These are phyloP conservation scores for Eolophus roseicapilla DNA, from an alignment of 2,113 vertebrate genomes.

Conservation along the genomic window DNA sequence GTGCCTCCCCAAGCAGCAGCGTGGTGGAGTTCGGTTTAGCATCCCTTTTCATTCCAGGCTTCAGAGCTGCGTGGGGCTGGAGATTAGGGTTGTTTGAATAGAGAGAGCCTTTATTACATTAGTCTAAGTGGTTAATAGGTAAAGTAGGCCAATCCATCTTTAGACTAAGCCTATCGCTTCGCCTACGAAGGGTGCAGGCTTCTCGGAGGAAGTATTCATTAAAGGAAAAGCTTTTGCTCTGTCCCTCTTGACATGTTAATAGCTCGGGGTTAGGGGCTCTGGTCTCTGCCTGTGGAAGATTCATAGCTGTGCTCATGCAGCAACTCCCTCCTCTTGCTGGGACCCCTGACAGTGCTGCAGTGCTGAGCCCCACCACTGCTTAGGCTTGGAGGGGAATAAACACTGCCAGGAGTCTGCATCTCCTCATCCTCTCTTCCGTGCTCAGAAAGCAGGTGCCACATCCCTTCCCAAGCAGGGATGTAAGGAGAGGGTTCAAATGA, in stretches of 20 bases:
- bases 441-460: not conserved
- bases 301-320: not conserved
- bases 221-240: conserved; percentile 47
- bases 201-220: conserved; percentile 27
- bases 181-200: conserved; percentile 28
- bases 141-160: conserved; percentile 77
- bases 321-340: not conserved
- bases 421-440: not conserved
- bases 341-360: not conserved
- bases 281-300: not conserved
- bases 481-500: not conserved
- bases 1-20: not conserved
- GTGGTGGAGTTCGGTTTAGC: not conserved
- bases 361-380: not conserved
- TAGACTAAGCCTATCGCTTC: conserved; percentile 59
- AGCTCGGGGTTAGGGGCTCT: conserved; percentile 2
- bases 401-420: not conserved
- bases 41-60: not conserved
- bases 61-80: not conserved
- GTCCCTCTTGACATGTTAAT: conserved; percentile 23
- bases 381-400: not conserved
- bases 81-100: conserved; percentile 26
- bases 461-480: not conserved
- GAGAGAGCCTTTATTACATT: conserved; percentile 24
- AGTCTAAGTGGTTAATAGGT: conserved; percentile 73